Evolutionary conservation across 2,797 vertebrate genomes (phyloP).

Genomic region (Vultur gryphus): DNA sequence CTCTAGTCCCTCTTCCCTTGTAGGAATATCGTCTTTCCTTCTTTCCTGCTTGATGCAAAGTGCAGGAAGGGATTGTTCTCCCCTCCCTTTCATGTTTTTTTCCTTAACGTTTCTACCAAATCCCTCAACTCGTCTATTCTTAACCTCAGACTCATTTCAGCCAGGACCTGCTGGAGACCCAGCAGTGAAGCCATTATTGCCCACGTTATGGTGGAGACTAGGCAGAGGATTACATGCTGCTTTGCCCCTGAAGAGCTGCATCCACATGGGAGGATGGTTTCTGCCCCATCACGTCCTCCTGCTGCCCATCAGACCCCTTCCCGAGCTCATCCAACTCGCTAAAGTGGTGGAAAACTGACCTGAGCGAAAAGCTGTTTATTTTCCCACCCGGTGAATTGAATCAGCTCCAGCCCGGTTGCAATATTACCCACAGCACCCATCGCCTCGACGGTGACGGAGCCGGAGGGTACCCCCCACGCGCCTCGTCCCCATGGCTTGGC

Average conservation of each 20-base stretch:
- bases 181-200: not conserved
- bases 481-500: not conserved
- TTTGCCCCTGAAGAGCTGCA: not conserved
- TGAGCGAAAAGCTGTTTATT: not conserved
- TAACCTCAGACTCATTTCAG: not conserved
- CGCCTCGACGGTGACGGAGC: fast-evolving
- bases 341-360: not conserved
- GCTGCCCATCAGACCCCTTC: not conserved
- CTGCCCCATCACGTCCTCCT: not conserved
- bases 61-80: not conserved
- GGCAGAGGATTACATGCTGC: not conserved
- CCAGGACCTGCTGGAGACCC: not conserved
- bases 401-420: not conserved
- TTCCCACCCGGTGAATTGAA: not conserved
- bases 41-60: not conserved
- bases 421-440: not conserved
- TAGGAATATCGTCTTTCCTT: not conserved
- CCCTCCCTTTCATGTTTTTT: not conserved
- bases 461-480: fast-evolving
- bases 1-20: not conserved
- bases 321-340: not conserved
- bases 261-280: not conserved
- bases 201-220: not conserved
- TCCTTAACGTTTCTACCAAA: not conserved
- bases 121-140: not conserved